A percentile compares a stretch with the other conserved stretches of the same genome.
Conservation (phyloP, 2,113 vertebrate genomes). For the Callionymus lyra region DNA sequence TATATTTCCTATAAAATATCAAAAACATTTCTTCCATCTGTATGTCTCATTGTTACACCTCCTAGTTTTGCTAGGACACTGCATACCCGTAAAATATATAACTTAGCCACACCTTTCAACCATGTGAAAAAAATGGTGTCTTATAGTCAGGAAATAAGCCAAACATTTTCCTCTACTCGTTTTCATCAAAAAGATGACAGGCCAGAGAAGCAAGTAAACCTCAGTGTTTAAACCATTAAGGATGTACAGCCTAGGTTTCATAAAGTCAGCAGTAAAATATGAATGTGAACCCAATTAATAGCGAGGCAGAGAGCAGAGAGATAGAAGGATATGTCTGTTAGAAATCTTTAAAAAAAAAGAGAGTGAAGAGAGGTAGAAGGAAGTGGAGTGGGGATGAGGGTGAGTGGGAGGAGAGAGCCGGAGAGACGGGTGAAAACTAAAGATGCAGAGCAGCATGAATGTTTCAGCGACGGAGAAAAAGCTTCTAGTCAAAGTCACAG, state of each 20-base stretch:
- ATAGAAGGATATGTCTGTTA: conserved; percentile 10
- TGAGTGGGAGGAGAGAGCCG: conserved; percentile 32
- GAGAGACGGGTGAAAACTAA: conserved; percentile 31
- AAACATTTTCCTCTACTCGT: too few relatives aligned
- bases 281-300: conserved; percentile 17
- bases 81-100: too few relatives aligned
- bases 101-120: too few relatives aligned
- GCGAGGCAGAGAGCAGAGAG: conserved; percentile 2
- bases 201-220: conserved; percentile 44
- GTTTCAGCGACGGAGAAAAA: conserved; percentile 32
- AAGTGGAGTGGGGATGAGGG: conserved; percentile 16
- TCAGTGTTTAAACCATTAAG: conserved; percentile 14
- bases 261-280: conserved; percentile 9
- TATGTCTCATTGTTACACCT: too few relatives aligned
- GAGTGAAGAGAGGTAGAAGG: conserved; percentile 15
- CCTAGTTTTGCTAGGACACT: too few relatives aligned
- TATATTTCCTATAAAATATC: too few relatives aligned
- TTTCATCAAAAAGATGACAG: conserved; percentile 5
- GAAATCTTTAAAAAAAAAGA: conserved; percentile 17
- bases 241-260: conserved; percentile 32
- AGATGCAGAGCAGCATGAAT: conserved; percentile 35
- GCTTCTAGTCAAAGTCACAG: conserved; percentile 16
- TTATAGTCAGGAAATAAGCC: too few relatives aligned
- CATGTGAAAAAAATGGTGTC: too few relatives aligned
- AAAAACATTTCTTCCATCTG: too few relatives aligned